Evolutionary conservation across 2,113 vertebrate species (phyloP).

Genomic region (Bujurquina vittata): DNA sequence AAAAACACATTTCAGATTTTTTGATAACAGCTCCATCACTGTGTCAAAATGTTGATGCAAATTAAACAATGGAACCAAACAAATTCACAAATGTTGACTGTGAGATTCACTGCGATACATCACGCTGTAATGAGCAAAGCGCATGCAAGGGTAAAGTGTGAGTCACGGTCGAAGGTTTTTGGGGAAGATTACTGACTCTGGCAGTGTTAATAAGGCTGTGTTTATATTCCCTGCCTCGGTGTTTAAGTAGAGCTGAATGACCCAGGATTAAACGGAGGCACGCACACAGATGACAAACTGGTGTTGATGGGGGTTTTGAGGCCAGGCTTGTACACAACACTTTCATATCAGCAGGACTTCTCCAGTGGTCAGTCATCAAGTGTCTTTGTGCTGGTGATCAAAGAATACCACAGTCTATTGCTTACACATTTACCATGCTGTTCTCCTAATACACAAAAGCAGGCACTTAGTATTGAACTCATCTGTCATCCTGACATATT

Average conservation of each 20-base stretch:
- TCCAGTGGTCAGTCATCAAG: conserved; percentile 20
- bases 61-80: conserved; percentile 18
- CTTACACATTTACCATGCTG: conserved; percentile 26
- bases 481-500: conserved; percentile 75
- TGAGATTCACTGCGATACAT: not conserved
- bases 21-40: not conserved
- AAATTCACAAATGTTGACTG: not conserved
- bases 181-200: conserved; percentile 63
- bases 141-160: conserved; percentile 24
- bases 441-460: conserved; percentile 27
- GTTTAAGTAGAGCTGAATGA: conserved; percentile 71
- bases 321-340: conserved; percentile 8
- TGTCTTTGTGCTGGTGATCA: conserved; percentile 31
- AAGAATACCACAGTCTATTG: conserved; percentile 18
- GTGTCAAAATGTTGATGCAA: not conserved
- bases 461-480: conserved; percentile 24
- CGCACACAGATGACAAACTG: conserved; percentile 13
- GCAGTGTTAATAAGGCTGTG: conserved; percentile 73
- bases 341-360: conserved; percentile 54
- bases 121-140: conserved; percentile 27
- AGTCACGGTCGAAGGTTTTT: conserved; percentile 47
- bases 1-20: not conserved
- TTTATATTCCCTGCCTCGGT: conserved; percentile 71
- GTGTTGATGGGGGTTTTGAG: conserved; percentile 32
- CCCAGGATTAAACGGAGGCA: conserved; percentile 66